Conservation (phyloP, 2,797 vertebrate genomes). For the Chromobotia macracanthus region DNA sequence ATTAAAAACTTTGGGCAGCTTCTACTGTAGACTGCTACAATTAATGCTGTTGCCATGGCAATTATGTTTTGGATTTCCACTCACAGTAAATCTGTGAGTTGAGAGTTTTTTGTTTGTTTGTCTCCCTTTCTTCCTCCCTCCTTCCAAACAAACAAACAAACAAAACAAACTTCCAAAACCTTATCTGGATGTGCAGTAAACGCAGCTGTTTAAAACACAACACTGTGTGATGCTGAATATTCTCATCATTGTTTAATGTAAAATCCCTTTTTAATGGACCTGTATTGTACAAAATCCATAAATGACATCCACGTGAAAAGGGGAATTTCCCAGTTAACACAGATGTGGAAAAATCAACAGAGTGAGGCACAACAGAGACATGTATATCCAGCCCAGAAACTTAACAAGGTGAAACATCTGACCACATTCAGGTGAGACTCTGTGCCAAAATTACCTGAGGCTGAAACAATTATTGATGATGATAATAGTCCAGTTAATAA, state of each 20-base stretch:
- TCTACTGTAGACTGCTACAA: not conserved
- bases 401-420: conserved; percentile 1
- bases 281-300: not conserved
- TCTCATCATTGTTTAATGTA: not conserved
- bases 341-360: conserved; percentile 37
- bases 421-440: not conserved
- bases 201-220: not conserved
- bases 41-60: conserved; percentile 23
- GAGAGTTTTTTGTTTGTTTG: not conserved
- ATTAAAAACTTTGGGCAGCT: not conserved
- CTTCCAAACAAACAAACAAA: no score
- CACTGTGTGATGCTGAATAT: not conserved
- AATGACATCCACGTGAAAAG: not conserved
- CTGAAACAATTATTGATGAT: not conserved
- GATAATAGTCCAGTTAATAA: not conserved
- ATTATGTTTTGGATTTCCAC: not conserved
- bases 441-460: conserved; percentile 3
- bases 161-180: not conserved
- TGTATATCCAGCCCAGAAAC: not conserved
- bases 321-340: not conserved
- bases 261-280: not conserved
- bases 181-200: not conserved
- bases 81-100: not conserved
- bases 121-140: not conserved
- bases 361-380: not conserved